Evolutionary conservation across 2,888 invertebrate species (phyloP).

Genomic region (Tribolium freemani): DNA sequence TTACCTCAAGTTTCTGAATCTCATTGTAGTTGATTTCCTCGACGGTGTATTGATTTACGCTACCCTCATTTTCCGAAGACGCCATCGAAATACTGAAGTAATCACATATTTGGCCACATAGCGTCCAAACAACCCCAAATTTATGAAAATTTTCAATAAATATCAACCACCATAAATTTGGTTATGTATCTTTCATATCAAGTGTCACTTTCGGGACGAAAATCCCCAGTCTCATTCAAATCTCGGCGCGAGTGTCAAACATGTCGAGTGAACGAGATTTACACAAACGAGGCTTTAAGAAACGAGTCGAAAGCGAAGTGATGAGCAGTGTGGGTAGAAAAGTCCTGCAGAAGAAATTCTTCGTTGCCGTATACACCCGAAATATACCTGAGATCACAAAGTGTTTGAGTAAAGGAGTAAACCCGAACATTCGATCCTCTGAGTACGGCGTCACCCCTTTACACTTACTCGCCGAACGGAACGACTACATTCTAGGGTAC

Average conservation of each 20-base stretch:
- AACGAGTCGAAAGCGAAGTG: not conserved
- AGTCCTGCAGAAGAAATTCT: slow-evolving; percentile 5
- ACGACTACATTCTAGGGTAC: slow-evolving; percentile 8
- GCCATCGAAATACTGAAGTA: slow-evolving; percentile 60
- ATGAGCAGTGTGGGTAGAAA: not conserved
- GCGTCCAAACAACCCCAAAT: slow-evolving; percentile 5
- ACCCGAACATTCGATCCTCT: not conserved
- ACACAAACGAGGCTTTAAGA: no score
- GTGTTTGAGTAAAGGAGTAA: slow-evolving; percentile 6
- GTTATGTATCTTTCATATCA: slow-evolving; percentile 30
- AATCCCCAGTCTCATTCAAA: slow-evolving; percentile 12
- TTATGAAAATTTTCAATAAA: slow-evolving; percentile 22
- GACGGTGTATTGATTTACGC: slow-evolving; percentile 73
- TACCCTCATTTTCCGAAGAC: slow-evolving; percentile 59
- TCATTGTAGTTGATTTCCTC: slow-evolving; percentile 85
- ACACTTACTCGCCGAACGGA: slow-evolving; percentile 23
- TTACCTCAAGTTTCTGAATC: slow-evolving; percentile 80
- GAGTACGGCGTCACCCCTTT: slow-evolving; percentile 8
- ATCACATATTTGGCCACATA: slow-evolving; percentile 54
- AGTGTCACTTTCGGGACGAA: not conserved
- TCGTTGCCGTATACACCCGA: slow-evolving; percentile 1
- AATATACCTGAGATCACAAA: not conserved
- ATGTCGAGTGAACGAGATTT: not conserved
- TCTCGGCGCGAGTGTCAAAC: not conserved
- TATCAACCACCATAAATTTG: slow-evolving; percentile 20